Base-by-base conservation (phyloP, 2,113 vertebrate species). In the Amblyopsis rosae region DNA sequence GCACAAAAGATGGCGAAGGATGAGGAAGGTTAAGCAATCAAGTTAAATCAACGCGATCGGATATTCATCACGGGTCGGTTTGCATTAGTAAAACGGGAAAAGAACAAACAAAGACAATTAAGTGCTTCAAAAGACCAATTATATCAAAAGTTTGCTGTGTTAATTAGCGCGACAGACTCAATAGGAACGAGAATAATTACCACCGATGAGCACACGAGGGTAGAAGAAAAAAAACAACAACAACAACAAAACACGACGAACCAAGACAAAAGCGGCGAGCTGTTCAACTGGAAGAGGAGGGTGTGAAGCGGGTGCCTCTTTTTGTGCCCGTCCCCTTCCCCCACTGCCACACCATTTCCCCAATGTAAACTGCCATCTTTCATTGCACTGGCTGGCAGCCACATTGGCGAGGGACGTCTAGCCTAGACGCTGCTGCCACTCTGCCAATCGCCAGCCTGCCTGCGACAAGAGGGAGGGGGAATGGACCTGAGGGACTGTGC, bases 401-500 rank as follows among this genome's bases (percentile, higher is more conserved):
- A 86, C 79, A 59, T 59, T 76, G 62, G 63, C 62, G 77, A 74
- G 72, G 75, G 86, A 75, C 12, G 26, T 79, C 73, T 77, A 85
- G 69, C 68, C 71, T 75, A 86, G 86, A 77, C 79, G 90, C 61
- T 82, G 81, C 80, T 90, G 87, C 90, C 92, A 92, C 88, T 86
- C 89, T 92, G 86, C 88, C 89, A 92, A 87, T 89, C 65, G 87
- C 68, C 69, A 49, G 74, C 70, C 79, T 85, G 76, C 77, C 76
- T 78, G 70, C 66, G 73, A 84, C 73, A 63, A 67, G 79, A 65
- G 86, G 82, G 65, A 62, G 69, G 41, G 55, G 69, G 73, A 79
- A 69, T 79, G 72, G 90, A 92, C 84, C 87, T 83, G 62, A 72
- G 90, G 90, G 91, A 91, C 83, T 73, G 76, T 87, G 86, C 84